These are phyloP conservation scores for Acromyrmex echinatior DNA, from an alignment of 1,140 invertebrate genomes.

Conservation along the genomic window DNA sequence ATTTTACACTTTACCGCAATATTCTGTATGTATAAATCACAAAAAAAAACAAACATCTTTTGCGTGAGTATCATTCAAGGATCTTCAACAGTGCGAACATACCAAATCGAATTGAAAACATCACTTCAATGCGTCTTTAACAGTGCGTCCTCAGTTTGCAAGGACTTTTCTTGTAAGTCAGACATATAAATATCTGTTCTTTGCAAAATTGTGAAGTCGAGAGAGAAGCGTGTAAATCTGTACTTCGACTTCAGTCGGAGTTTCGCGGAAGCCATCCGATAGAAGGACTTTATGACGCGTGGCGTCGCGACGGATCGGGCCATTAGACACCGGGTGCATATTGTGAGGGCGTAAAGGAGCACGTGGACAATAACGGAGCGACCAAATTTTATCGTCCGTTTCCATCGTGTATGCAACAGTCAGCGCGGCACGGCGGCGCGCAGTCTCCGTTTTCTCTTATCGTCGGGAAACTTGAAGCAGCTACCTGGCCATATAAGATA, in stretches of 20 bases:
- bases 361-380: conserved; percentile 26
- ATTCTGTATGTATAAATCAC: background rate
- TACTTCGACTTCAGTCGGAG: conserved; percentile 52
- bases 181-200: background rate
- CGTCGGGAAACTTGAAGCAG: conserved; percentile 20
- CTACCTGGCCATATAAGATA: background rate
- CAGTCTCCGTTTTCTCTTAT: conserved; percentile 3
- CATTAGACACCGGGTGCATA: conserved; percentile 63
- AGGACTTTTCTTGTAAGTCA: background rate
- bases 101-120: background rate
- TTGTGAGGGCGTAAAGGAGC: conserved; percentile 33
- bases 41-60: background rate
- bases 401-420: background rate
- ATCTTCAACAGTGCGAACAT: background rate
- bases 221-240: conserved; percentile 30
- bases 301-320: conserved; percentile 79
- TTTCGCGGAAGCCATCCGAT: conserved; percentile 75
- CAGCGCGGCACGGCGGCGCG: background rate
- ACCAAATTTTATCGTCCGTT: conserved; percentile 36
- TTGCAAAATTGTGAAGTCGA: background rate
- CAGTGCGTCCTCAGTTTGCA: background rate
- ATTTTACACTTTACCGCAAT: background rate
- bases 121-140: background rate
- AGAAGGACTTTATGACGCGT: conserved; percentile 78
- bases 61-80: background rate